phyloP scores from a whole-genome alignment of 2,888 invertebrate genomes.

The Taphrorychus bicolor region DNA sequence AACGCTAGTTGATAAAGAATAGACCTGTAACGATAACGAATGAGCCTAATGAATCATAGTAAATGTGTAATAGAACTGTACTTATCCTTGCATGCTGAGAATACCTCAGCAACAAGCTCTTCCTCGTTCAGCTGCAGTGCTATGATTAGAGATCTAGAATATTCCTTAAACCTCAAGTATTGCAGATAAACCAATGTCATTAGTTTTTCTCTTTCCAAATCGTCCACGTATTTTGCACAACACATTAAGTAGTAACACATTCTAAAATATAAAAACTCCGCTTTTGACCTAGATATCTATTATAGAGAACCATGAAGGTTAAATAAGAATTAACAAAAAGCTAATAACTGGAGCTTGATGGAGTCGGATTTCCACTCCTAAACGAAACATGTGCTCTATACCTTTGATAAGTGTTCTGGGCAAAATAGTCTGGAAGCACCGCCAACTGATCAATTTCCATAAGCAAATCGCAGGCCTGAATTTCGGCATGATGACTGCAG shows the following conservation, averaged over 20 bases:
- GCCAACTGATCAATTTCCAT: conserved; percentile 93
- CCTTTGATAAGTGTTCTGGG: conserved; percentile 82
- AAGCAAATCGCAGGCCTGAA: conserved; percentile 96
- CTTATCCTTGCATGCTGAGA: conserved; percentile 83
- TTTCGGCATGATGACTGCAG: conserved; percentile 97
- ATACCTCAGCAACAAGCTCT: conserved; percentile 81
- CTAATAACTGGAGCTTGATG: not conserved
- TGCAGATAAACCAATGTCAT: conserved; percentile 79
- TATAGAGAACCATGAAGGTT: too few species aligned
- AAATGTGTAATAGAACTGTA: conserved; percentile 50
- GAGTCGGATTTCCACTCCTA: not conserved
- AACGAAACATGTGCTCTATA: too few species aligned
- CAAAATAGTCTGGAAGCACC: conserved; percentile 84
- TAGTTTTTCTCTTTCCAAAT: conserved; percentile 84
- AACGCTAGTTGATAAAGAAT: conserved; percentile 94
- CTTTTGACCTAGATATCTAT: too few species aligned
- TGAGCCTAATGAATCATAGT: not conserved
- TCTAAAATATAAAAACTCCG: conserved; percentile 59
- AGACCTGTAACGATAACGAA: conserved; percentile 67
- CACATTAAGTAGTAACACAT: conserved; percentile 89
- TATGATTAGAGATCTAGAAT: conserved; percentile 84
- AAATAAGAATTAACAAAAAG: not conserved
- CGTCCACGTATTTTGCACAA: conserved; percentile 95
- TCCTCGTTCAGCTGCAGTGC: conserved; percentile 90
- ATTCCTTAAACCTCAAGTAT: conserved; percentile 86